A percentile compares a stretch with the other conserved stretches of the same genome.
These are phyloP conservation scores for Pao palembangensis DNA, from an alignment of 2,113 vertebrate genomes.

Conservation along the genomic window DNA sequence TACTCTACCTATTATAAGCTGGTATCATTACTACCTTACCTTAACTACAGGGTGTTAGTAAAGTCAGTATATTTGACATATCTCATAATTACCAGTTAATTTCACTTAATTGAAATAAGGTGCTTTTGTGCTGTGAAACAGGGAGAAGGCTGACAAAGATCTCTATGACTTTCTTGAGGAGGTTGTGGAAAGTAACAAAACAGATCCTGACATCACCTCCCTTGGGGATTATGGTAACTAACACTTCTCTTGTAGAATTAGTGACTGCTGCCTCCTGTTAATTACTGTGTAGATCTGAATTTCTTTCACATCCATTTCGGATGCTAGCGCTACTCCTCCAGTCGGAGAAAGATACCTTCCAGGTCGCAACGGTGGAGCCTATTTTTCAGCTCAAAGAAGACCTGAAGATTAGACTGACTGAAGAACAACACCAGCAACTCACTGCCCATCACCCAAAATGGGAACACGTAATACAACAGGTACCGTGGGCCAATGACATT, in stretches of 20 bases:
- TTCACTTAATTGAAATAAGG: no score
- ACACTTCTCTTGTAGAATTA: background rate
- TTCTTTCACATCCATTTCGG: slow-evolving; percentile 35
- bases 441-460: slow-evolving; percentile 49
- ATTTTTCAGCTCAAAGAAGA: slow-evolving; percentile 81
- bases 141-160: slow-evolving; percentile 80
- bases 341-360: slow-evolving; percentile 70
- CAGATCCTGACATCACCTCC: slow-evolving; percentile 54
- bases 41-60: background rate
- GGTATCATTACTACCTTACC: background rate
- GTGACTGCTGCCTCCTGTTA: no score
- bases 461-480: slow-evolving; percentile 78
- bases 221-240: slow-evolving; percentile 66
- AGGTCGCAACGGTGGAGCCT: slow-evolving; percentile 73
- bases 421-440: slow-evolving; percentile 46
- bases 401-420: slow-evolving; percentile 73
- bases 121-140: slow-evolving; percentile 57
- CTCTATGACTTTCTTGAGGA: slow-evolving; percentile 75
- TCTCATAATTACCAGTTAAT: no score
- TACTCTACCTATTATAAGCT: slow-evolving; percentile 13
- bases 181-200: slow-evolving; percentile 51
- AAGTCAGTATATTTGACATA: no score
- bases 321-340: slow-evolving; percentile 74
- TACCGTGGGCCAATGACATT: slow-evolving; percentile 44
- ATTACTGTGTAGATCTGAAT: slow-evolving; percentile 1